Evolutionary conservation across 2,113 vertebrate species (phyloP).

Genomic region (Raja brachyura): DNA sequence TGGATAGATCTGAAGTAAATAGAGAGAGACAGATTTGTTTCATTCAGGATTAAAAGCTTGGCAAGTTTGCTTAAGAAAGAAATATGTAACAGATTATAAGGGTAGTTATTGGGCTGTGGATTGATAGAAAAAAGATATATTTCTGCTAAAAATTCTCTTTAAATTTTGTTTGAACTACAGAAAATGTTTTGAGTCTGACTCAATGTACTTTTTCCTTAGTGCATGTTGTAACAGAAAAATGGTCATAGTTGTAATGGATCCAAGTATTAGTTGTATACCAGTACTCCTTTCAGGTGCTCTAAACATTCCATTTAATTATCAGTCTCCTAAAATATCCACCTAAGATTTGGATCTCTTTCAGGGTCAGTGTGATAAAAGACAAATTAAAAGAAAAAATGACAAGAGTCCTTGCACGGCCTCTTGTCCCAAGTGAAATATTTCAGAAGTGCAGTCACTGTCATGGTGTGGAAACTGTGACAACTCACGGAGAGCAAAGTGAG

Average conservation of each 20-base stretch:
- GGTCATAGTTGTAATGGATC: neutral
- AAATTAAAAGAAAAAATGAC: neutral
- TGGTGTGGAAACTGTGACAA: neutral
- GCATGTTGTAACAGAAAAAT: neutral
- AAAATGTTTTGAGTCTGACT: neutral
- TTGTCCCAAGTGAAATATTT: neutral
- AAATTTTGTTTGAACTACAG: neutral
- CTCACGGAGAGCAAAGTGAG: neutral
- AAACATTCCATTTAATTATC: neutral
- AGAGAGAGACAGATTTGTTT: conserved; percentile 10
- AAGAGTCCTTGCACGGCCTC: neutral
- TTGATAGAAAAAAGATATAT: neutral
- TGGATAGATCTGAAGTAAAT: conserved; percentile 13
- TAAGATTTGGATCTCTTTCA: too few relatives aligned
- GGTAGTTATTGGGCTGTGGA: neutral
- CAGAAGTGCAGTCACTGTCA: neutral
- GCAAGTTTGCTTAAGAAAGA: conserved; percentile 11
- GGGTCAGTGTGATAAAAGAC: neutral
- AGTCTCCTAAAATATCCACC: neutral
- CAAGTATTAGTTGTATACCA: neutral
- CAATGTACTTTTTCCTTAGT: neutral
- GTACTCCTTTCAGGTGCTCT: neutral
- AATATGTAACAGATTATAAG: conserved; percentile 20
- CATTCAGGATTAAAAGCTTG: conserved; percentile 16
- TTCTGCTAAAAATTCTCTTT: neutral